Percentiles rank a stretch among this genome's conserved stretches.
phyloP scores from a whole-genome alignment of 2,888 invertebrate genomes.

The Blastobasis adustella region DNA sequence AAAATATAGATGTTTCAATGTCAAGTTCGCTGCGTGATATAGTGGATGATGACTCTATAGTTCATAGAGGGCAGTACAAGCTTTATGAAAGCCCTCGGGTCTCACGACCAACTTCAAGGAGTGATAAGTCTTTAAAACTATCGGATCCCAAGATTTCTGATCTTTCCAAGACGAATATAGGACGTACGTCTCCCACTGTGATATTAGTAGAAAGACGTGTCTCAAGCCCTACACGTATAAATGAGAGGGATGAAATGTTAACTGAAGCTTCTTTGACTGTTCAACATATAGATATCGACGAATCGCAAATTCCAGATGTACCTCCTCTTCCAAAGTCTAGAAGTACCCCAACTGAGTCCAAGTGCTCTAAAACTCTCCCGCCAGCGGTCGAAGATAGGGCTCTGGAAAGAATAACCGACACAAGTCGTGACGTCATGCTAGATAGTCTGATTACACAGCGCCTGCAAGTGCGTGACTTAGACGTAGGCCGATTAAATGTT shows the following conservation, averaged over 20 bases:
- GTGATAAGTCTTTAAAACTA: conserved; percentile 72
- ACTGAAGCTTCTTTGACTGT: conserved; percentile 80
- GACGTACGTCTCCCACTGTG: conserved; percentile 76
- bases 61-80: conserved; percentile 63
- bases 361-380: conserved; percentile 26
- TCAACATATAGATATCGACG: conserved; percentile 76
- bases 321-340: conserved; percentile 60
- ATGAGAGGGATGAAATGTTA: conserved; percentile 75
- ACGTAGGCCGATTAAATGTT: conserved; percentile 86
- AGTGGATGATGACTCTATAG: conserved; percentile 69
- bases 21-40: conserved; percentile 64
- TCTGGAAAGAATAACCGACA: conserved; percentile 47
- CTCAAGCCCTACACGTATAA: conserved; percentile 75
- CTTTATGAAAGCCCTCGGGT: conserved; percentile 60
- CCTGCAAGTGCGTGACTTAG: conserved; percentile 82
- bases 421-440: conserved; percentile 50
- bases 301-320: conserved; percentile 57
- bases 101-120: conserved; percentile 71
- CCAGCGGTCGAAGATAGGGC: conserved; percentile 35
- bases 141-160: conserved; percentile 74
- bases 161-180: conserved; percentile 68
- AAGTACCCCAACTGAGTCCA: conserved; percentile 22
- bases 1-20: conserved; percentile 59
- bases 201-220: conserved; percentile 76
- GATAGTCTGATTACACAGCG: conserved; percentile 75